Evolutionary conservation across 2,113 vertebrate genomes (phyloP), one percentile per base, ranked within the genome.

Genomic region (Callionymus lyra): DNA sequence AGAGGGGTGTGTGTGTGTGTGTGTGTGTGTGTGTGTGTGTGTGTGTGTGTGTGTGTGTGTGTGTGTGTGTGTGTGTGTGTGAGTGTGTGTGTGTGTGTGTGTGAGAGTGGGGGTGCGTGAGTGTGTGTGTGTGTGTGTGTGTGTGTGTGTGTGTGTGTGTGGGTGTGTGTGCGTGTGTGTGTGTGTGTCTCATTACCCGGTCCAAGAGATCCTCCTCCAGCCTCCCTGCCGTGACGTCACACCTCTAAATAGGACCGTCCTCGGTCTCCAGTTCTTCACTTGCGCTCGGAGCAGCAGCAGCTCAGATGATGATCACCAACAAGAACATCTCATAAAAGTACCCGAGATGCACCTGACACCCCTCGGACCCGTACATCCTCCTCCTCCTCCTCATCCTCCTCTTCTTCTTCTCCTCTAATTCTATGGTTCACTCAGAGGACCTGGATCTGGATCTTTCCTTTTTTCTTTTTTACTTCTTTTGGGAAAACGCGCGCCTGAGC

Each of bases 181-280:
- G 33, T 10, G 34, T 27, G 16, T 10, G 12, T 12, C 15, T 33
- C 50, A 50, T 53, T 49, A 39, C 48, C 31, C 38, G 10, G 41
- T 16, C 52, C 41, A 59, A 14, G 50, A 53, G 50, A 9, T 53
- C 67, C 63, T 27, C 49, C 33, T 37, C 13, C 55, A 0, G 18
- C 14, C 12, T 9, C 41, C 17, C 33, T n/a, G 41, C 41, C 4
- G 12, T 27, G 31, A 79, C 76, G 76, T 79, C 76, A 76, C 40
- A 58, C 35, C 42, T 44, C 36, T 40, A 45, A 40, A 47, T 12
- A 32, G 31, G 27, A 14, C 16, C 39, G 34, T 21, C 27, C 36
- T 34, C 1, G 11, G 10, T 50, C 14, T 34, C 1, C 13, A 31
- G 41, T 38, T 34, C 41, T 31, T 53, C 72, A 72, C 43, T 70